These are phyloP conservation scores for Cyanoderma ruficeps DNA, from an alignment of 2,113 vertebrate species.

Conservation along the genomic window DNA sequence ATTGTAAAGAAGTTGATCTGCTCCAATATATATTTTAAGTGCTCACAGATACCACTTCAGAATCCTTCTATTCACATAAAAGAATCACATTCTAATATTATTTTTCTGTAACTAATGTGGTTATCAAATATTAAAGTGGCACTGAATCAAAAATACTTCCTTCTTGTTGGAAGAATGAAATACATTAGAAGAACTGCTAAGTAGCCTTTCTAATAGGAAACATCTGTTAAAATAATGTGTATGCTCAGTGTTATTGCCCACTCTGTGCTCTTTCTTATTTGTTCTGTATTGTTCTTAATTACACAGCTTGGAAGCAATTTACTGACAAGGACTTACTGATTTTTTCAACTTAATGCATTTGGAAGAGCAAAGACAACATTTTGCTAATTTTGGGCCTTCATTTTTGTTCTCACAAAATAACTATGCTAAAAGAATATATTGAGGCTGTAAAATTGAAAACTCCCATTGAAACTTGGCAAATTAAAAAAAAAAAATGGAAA, in stretches of 20 bases:
- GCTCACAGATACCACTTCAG: background rate
- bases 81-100: background rate
- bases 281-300: background rate
- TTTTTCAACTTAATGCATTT: background rate
- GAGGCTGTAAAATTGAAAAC: background rate
- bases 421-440: background rate
- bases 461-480: background rate
- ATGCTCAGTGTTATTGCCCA: background rate
- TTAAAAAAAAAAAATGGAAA: background rate
- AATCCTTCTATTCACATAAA: background rate
- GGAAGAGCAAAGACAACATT: background rate
- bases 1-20: background rate
- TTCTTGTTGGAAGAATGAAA: background rate
- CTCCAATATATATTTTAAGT: background rate
- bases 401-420: background rate
- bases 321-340: background rate
- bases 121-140: conserved; percentile 3
- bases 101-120: background rate
- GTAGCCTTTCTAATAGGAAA: background rate
- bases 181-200: background rate
- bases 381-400: background rate
- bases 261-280: background rate
- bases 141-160: background rate
- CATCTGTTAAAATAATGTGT: background rate
- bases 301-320: background rate